Conservation (phyloP, 2,888 invertebrate genomes). For the Syrphus vitripennis region DNA sequence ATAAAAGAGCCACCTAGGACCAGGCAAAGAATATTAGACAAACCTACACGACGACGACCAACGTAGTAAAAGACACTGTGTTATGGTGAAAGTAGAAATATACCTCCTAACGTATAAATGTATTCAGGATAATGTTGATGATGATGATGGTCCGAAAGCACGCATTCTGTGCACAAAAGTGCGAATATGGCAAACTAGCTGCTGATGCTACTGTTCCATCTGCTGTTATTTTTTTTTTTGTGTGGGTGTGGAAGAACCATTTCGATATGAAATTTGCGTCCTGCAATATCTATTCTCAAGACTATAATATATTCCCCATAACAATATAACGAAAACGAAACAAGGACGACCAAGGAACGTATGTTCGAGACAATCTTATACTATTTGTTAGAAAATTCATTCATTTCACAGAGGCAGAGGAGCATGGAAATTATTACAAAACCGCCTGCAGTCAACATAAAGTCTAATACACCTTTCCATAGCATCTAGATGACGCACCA, state of each 20-base stretch:
- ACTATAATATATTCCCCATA: not conserved
- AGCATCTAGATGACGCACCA: not conserved
- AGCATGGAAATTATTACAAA: conserved; percentile 1
- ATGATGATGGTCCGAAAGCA: conserved; percentile 13
- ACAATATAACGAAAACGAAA: not conserved
- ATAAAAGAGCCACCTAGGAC: not conserved
- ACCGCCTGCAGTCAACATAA: conserved; percentile 30
- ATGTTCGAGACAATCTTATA: conserved; percentile 51
- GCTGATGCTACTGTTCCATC: not conserved
- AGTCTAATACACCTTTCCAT: conserved; percentile 11
- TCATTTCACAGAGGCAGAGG: conserved; percentile 1
- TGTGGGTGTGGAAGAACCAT: conserved; percentile 33
- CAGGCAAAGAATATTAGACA: not conserved
- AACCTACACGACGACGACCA: too few relatives aligned
- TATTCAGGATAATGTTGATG: too few relatives aligned
- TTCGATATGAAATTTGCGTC: conserved; percentile 53
- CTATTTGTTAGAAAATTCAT: conserved; percentile 37
- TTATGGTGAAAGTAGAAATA: not conserved
- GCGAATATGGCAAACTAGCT: conserved; percentile 40
- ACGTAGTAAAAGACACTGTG: not conserved
- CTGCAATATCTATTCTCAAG: conserved; percentile 25
- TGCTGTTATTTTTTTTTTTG: not conserved
- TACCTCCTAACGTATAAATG: not conserved
- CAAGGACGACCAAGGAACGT: conserved; percentile 7
- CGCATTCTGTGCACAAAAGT: conserved; percentile 40